Conservation (phyloP, 2,113 vertebrate genomes). For the Xiphias gladius region DNA sequence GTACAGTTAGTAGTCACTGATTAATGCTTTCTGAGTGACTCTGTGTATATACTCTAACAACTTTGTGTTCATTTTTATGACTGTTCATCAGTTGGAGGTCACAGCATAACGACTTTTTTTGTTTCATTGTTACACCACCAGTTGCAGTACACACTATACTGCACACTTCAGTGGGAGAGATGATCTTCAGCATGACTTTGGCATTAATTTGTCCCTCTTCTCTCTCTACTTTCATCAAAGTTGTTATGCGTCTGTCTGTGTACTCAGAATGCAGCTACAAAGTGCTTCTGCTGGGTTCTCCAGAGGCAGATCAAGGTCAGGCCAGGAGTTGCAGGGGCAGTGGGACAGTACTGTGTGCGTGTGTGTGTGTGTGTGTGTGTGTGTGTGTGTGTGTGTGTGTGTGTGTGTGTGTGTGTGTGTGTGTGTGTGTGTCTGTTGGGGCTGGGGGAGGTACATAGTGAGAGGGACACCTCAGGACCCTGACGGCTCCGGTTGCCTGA, state of each 20-base stretch:
- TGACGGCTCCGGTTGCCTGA: conserved; percentile 84
- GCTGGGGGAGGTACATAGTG: conserved; percentile 74
- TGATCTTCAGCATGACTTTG: conserved; percentile 50
- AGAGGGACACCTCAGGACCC: conserved; percentile 83
- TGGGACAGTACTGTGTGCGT: conserved; percentile 57
- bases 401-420: conserved; percentile 43
- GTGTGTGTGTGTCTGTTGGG: conserved; percentile 47
- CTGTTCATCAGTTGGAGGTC: neutral
- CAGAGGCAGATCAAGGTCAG: conserved; percentile 83
- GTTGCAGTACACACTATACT: neutral
- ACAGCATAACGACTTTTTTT: neutral
- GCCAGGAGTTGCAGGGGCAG: conserved; percentile 62
- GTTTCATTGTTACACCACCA: neutral
- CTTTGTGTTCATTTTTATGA: neutral
- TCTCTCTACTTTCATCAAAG: conserved; percentile 39
- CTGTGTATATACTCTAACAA: neutral
- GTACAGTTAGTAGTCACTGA: neutral
- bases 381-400: conserved; percentile 40
- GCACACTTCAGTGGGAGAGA: neutral
- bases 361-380: conserved; percentile 46
- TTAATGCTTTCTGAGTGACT: neutral
- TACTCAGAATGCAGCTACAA: conserved; percentile 46
- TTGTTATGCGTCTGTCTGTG: conserved; percentile 33
- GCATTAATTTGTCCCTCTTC: conserved; percentile 24
- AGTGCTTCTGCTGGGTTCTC: conserved; percentile 61